These are phyloP conservation scores for Stomatorhinus walkeri DNA, from an alignment of 2,797 vertebrate genomes.

Conservation along the genomic window DNA sequence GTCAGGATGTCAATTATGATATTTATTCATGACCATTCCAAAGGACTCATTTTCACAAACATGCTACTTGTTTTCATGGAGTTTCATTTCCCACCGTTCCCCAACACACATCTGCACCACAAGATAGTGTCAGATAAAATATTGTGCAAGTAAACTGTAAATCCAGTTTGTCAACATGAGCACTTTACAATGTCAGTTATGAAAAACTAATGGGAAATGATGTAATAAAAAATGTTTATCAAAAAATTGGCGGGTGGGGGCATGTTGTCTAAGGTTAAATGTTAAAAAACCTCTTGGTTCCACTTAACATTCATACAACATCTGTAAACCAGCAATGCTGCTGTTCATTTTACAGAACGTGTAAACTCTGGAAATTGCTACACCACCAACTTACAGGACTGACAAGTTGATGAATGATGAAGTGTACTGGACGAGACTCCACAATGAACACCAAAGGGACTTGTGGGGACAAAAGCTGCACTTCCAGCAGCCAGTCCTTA, in stretches of 20 bases:
- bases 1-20: background rate
- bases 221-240: background rate
- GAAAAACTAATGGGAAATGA: background rate
- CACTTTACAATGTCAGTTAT: background rate
- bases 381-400: background rate
- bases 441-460: background rate
- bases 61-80: background rate
- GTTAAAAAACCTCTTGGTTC: background rate
- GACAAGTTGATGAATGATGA: background rate
- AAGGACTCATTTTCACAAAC: background rate
- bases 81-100: background rate
- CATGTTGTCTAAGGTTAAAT: background rate
- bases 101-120: background rate
- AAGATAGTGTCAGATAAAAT: background rate
- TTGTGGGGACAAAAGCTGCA: background rate
- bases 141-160: background rate
- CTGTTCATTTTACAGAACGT: background rate
- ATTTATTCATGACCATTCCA: background rate
- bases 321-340: background rate
- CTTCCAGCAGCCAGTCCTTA: background rate
- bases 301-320: background rate
- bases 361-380: background rate
- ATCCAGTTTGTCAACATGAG: background rate
- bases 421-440: background rate
- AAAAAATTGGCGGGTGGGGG: background rate